Percentiles rank a stretch among this genome's conserved stretches.
Conservation (phyloP, 2,888 invertebrate species). For the Synanthedon andrenaeformis region DNA sequence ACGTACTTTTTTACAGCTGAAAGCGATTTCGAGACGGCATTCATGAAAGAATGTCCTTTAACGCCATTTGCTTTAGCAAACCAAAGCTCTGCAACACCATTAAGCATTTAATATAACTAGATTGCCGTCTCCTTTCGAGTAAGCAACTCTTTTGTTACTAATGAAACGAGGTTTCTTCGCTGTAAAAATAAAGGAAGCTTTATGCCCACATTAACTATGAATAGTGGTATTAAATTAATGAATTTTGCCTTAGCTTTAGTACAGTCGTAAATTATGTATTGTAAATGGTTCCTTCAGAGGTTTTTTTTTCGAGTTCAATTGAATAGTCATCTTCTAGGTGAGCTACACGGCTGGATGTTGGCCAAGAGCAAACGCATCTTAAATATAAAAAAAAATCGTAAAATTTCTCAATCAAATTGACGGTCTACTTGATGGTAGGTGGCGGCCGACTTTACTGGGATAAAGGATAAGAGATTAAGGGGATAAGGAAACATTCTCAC, state of each 20-base stretch:
- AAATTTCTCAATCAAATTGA: no score
- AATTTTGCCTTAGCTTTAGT: background rate
- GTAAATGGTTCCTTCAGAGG: background rate
- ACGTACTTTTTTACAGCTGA: background rate
- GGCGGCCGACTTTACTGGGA: no score
- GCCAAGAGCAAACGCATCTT: no score
- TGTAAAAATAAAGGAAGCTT: constrained; percentile 24
- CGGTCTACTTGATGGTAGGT: no score
- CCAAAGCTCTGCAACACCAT: constrained; percentile 7
- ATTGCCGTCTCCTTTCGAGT: constrained; percentile 7
- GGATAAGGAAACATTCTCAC: no score
- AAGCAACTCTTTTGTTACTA: constrained; percentile 27
- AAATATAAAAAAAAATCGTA: no score
- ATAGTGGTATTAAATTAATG: background rate
- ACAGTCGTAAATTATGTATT: background rate
- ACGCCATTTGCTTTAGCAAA: background rate
- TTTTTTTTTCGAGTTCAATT: background rate
- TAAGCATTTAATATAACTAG: constrained; percentile 19
- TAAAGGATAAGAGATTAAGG: no score
- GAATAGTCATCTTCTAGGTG: no score
- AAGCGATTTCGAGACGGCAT: background rate
- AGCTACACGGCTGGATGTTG: no score
- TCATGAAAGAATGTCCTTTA: background rate
- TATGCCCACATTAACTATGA: background rate
- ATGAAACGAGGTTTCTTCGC: constrained; percentile 30